Conservation (phyloP, 1,140 invertebrate species). For the Carcinoscorpius rotundicauda region DNA sequence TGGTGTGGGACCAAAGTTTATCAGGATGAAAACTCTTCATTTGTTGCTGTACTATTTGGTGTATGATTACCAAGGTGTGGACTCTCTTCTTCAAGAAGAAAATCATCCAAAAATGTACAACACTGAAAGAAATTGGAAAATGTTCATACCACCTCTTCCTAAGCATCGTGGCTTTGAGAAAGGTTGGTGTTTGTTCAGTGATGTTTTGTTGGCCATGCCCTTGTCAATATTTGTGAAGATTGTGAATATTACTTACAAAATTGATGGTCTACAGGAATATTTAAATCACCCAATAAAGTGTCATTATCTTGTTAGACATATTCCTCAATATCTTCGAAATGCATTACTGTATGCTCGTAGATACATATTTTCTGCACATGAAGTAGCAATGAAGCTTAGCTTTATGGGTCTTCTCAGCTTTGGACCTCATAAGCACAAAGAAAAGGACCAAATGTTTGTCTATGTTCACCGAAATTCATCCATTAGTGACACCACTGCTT, state of each 20-base stretch:
- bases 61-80: constrained; percentile 37
- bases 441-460: constrained; percentile 57
- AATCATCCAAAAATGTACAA: constrained; percentile 27
- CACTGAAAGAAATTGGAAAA: constrained; percentile 48
- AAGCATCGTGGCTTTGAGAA: constrained; percentile 43
- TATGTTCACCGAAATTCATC: constrained; percentile 50
- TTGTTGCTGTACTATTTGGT: constrained; percentile 54
- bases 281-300: constrained; percentile 53
- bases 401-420: constrained; percentile 58
- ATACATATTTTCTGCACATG: constrained; percentile 50
- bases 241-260: constrained; percentile 44
- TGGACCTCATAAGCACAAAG: constrained; percentile 48
- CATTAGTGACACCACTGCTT: constrained; percentile 52
- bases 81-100: constrained; percentile 25
- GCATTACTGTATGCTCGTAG: constrained; percentile 43
- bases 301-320: constrained; percentile 45
- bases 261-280: constrained; percentile 45
- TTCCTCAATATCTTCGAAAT: constrained; percentile 37
- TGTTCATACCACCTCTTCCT: constrained; percentile 55
- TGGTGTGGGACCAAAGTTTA: constrained; percentile 51
- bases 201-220: constrained; percentile 56
- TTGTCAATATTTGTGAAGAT: constrained; percentile 55
- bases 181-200: constrained; percentile 64
- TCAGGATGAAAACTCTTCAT: constrained; percentile 51
- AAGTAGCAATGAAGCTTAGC: constrained; percentile 43